A percentile compares a stretch with the other conserved stretches of the same genome.
Evolutionary conservation across 2,888 invertebrate genomes (phyloP).

Genomic region (Phaonia tiefii): DNA sequence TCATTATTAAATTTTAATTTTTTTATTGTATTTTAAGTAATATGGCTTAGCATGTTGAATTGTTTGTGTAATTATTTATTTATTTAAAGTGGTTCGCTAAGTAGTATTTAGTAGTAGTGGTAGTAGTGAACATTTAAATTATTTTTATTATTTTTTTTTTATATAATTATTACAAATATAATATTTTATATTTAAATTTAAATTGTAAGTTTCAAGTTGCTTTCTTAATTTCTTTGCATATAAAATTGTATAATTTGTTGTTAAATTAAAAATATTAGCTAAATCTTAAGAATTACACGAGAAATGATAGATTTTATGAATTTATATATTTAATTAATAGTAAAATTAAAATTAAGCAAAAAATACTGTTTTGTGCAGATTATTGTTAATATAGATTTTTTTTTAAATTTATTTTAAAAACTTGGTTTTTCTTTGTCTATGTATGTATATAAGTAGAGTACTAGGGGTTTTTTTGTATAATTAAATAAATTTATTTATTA

Average conservation of each 20-base stretch:
- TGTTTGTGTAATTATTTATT: conserved; percentile 12
- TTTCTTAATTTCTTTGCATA: too few species aligned
- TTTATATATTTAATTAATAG: conserved; percentile 37
- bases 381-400: conserved; percentile 44
- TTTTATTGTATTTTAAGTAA: conserved; percentile 55
- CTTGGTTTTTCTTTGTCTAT: conserved; percentile 23
- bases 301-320: not conserved
- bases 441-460: conserved; percentile 6
- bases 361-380: conserved; percentile 76
- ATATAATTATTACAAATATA: conserved; percentile 22
- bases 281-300: conserved; percentile 37
- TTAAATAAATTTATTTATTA: conserved; percentile 1
- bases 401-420: too few species aligned
- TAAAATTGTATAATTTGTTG: too few species aligned
- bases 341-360: conserved; percentile 72
- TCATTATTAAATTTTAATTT: conserved; percentile 28
- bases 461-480: not conserved
- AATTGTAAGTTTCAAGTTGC: conserved; percentile 2
- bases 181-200: conserved; percentile 13
- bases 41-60: conserved; percentile 55
- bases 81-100: conserved; percentile 5
- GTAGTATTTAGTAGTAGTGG: not conserved
- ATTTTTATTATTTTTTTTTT: conserved; percentile 16
- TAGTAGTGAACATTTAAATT: conserved; percentile 40
- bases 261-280: conserved; percentile 45